A percentile compares a stretch with the other conserved stretches of the same genome.
Evolutionary conservation across 2,888 invertebrate genomes (phyloP).

Genomic region (Parnassius mnemosyne): DNA sequence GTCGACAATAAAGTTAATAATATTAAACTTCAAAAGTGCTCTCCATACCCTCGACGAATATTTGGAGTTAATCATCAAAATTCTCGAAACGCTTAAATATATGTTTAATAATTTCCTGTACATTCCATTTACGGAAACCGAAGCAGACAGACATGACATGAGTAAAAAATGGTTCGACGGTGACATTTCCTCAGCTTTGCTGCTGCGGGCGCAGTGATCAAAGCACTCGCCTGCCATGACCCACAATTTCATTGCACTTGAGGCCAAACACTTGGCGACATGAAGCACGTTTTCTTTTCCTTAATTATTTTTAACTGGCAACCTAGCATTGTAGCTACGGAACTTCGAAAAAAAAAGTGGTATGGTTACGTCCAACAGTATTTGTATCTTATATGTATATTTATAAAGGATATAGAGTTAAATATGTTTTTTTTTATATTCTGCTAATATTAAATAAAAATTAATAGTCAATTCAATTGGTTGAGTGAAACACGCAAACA

Average conservation of each 20-base stretch:
- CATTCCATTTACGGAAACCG: slow-evolving; percentile 2
- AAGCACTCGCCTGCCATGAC: slow-evolving; percentile 40
- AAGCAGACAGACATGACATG: slow-evolving; percentile 5
- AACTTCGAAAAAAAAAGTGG: background rate
- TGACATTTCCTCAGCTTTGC: slow-evolving; percentile 17
- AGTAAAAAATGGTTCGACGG: slow-evolving; percentile 15
- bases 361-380: no score
- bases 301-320: slow-evolving; percentile 21
- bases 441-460: no score
- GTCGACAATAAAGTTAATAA: no score
- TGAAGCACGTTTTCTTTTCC: slow-evolving; percentile 10
- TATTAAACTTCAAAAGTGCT: no score
- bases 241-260: slow-evolving; percentile 37
- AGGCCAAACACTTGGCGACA: slow-evolving; percentile 23
- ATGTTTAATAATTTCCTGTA: slow-evolving; percentile 6
- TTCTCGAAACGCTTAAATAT: background rate
- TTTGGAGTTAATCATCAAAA: no score
- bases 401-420: no score
- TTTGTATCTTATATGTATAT: no score
- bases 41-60: no score
- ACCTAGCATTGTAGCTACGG: background rate
- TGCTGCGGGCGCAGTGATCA: slow-evolving; percentile 23
- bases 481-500: no score
- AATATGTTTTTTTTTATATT: no score
- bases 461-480: no score